Conservation (phyloP, 2,888 invertebrate species). For the Fragum fragum region DNA sequence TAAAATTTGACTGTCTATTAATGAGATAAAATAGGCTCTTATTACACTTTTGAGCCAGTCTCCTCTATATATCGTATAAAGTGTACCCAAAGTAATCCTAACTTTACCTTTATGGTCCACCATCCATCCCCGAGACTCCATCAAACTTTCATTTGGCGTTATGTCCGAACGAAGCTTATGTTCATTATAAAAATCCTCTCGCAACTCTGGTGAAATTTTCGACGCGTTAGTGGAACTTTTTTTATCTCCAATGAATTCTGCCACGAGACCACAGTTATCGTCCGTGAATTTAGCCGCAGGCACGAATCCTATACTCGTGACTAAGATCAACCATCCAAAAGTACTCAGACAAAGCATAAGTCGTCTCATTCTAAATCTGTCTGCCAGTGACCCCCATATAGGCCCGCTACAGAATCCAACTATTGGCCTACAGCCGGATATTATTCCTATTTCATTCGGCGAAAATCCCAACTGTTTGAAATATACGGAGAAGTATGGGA, state of each 20-base stretch:
- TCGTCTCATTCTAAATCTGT: conserved; percentile 65
- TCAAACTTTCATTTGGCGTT: conserved; percentile 54
- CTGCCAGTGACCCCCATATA: conserved; percentile 68
- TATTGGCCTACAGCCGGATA: conserved; percentile 68
- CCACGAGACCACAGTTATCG: conserved; percentile 54
- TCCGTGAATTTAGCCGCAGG: conserved; percentile 53
- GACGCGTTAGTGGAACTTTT: neutral
- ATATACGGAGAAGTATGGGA: conserved; percentile 69
- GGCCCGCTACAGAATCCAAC: conserved; percentile 70
- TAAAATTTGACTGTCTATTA: too few relatives aligned
- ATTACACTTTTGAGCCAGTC: too few relatives aligned
- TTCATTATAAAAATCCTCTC: conserved; percentile 30
- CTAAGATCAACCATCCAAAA: conserved; percentile 67
- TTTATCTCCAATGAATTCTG: conserved; percentile 31
- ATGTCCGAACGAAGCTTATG: conserved; percentile 40
- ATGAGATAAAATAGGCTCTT: too few relatives aligned
- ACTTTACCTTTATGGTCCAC: conserved; percentile 37
- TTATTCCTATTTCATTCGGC: conserved; percentile 70
- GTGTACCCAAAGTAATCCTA: too few relatives aligned
- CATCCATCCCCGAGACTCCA: conserved; percentile 73
- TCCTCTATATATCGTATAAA: too few relatives aligned
- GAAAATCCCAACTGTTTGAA: conserved; percentile 72
- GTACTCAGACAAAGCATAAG: conserved; percentile 64
- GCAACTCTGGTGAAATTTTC: neutral
- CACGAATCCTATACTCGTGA: conserved; percentile 69